These are phyloP conservation scores for Dasyurus viverrinus DNA, from an alignment of 2,113 vertebrate species.

Conservation along the genomic window DNA sequence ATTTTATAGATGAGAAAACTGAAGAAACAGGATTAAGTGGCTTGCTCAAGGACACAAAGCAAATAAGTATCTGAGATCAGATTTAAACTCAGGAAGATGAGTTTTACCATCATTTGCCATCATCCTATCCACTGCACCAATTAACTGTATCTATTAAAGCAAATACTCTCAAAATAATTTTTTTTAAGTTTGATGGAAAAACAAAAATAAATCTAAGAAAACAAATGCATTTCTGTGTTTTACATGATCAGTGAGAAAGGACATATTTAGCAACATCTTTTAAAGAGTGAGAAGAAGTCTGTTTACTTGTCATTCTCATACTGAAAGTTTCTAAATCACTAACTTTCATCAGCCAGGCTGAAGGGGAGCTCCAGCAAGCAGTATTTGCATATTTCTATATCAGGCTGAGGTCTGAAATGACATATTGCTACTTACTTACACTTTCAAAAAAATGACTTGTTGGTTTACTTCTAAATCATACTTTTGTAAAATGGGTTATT, in stretches of 20 bases:
- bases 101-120: no score
- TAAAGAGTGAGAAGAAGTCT: not conserved
- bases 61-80: not conserved
- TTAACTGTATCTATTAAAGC: not conserved
- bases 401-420: not conserved
- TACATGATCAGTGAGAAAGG: not conserved
- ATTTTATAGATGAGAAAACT: not conserved
- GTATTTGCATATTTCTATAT: not conserved
- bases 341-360: not conserved
- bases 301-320: not conserved
- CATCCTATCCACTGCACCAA: no score
- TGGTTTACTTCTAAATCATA: not conserved
- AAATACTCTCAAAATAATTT: not conserved
- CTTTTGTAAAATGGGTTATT: not conserved
- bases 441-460: not conserved
- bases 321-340: slow-evolving; percentile 13
- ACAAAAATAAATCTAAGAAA: not conserved
- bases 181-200: not conserved
- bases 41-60: not conserved
- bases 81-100: not conserved
- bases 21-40: not conserved
- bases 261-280: not conserved
- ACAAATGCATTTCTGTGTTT: not conserved
- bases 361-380: not conserved
- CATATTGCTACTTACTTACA: not conserved